These are phyloP conservation scores for Gandaritis pyraliata DNA, from an alignment of 2,888 invertebrate genomes.

Conservation along the genomic window DNA sequence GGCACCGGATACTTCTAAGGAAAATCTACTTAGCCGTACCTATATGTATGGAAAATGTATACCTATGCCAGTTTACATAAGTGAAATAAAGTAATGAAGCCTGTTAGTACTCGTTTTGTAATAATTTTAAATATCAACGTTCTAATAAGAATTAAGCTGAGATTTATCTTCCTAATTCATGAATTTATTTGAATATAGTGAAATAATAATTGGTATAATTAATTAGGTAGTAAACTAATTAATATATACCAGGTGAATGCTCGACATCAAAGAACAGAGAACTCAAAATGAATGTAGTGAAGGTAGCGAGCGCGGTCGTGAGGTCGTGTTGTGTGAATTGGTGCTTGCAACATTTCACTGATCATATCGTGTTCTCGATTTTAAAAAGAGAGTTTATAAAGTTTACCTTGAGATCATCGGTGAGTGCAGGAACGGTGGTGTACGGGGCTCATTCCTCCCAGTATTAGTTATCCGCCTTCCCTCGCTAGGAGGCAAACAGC, in stretches of 20 bases:
- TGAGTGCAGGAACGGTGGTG: conserved; percentile 77
- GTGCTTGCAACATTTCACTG: conserved; percentile 65
- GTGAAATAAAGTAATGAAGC: conserved; percentile 38
- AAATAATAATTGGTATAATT: conserved; percentile 12
- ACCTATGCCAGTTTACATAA: conserved; percentile 46
- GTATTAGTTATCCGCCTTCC: conserved; percentile 76
- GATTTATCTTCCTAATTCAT: conserved; percentile 23
- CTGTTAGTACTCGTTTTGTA: conserved; percentile 45
- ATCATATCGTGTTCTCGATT: conserved; percentile 12
- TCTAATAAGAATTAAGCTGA: neutral
- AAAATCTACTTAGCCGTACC: conserved; percentile 64
- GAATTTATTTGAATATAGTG: conserved; percentile 18
- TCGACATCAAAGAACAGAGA: conserved; percentile 39
- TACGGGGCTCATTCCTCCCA: conserved; percentile 84
- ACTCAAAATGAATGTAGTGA: conserved; percentile 55
- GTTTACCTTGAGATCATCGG: conserved; percentile 82
- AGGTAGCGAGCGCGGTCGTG: conserved; percentile 63
- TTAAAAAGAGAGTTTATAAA: conserved; percentile 17
- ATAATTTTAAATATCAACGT: conserved; percentile 19
- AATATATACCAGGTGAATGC: too few relatives aligned
- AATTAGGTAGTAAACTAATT: too few relatives aligned
- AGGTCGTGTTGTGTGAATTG: conserved; percentile 68
- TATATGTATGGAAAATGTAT: conserved; percentile 62
- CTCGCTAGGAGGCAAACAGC: conserved; percentile 80
- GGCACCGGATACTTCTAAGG: conserved; percentile 59